Evolutionary conservation across 2,888 invertebrate species (phyloP).

Genomic region (Agriopis marginaria): DNA sequence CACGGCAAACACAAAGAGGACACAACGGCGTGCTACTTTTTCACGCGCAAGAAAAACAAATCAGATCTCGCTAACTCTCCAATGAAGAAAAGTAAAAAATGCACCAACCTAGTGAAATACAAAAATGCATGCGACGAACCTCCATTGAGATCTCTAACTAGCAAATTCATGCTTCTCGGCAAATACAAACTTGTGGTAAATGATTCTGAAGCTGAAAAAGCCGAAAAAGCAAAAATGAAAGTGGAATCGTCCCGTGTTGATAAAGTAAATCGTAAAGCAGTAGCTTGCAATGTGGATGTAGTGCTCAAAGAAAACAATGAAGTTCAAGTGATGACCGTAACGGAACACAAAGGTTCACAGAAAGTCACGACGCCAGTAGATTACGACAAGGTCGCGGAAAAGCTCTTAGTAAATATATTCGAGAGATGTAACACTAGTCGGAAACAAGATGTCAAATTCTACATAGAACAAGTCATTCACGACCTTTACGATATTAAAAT

Average conservation of each 20-base stretch:
- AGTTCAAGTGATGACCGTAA: constrained; percentile 52
- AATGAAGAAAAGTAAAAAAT: constrained; percentile 72
- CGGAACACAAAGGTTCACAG: constrained; percentile 55
- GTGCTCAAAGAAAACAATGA: constrained; percentile 47
- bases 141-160: constrained; percentile 59
- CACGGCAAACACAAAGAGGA: constrained; percentile 44
- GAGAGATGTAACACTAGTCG: constrained; percentile 48
- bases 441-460: constrained; percentile 51
- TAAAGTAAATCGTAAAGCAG: constrained; percentile 24
- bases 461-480: constrained; percentile 64
- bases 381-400: constrained; percentile 66
- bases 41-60: constrained; percentile 52
- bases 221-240: constrained; percentile 5
- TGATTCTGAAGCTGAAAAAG: constrained; percentile 30
- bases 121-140: constrained; percentile 68
- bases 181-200: constrained; percentile 53
- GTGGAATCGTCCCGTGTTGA: not conserved
- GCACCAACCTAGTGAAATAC: constrained; percentile 75
- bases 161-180: constrained; percentile 65
- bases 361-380: constrained; percentile 57
- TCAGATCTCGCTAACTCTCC: constrained; percentile 29
- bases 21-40: constrained; percentile 60
- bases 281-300: constrained; percentile 42
- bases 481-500: constrained; percentile 66
- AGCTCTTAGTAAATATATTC: constrained; percentile 64